Evolutionary conservation across 2,113 vertebrate genomes (phyloP), one percentile per base, ranked within the genome.

Genomic region (Climacteris rufus): DNA sequence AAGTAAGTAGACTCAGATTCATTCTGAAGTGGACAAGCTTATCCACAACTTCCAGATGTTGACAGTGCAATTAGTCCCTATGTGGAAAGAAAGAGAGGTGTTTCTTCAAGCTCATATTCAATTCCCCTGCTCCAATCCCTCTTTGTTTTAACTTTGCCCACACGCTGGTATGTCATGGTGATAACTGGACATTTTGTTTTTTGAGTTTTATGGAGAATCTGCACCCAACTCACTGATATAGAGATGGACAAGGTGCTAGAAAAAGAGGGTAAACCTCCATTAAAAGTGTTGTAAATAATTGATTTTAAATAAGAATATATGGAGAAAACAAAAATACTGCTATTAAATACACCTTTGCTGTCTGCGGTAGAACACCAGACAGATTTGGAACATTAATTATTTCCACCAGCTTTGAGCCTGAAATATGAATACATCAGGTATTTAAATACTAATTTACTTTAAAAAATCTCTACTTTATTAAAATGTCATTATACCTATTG

Each of bases 391-490:
- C 74, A 80, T 95, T 96, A 97, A 97, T 98, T 97, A 97, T 97
- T 97, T 98, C 94, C 79, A 95, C 87, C 52, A 96, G 66, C 84
- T 91, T 70, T 94, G 57, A 97, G 84, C 50, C 89, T 97, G 95
- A 97, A 97, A 97, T 96, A 98, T 94, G 96, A 98, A 95, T 97
- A 98, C 87, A 77, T 96, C 91, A 96, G 40, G 87, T 92, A 96
- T 97, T 98, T 98, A 96, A 97, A 97, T 96, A 97, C 71, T 94
- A 98, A 98, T 97, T 98, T 97, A 96, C 91, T 98, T 12, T 83
- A 96, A 96, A 97, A 97, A 97, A 90, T 78, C 37, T 93, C 49
- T 78, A 93, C 71, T 97, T 98, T 97, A 98, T 98, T 98, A 98
- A 98, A 97, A 96, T 92, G 97, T 90, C 74, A 97, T 97, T 96